Evolutionary conservation across 2,797 vertebrate species (phyloP), one percentile per base, ranked within the genome.

Genomic region (Syncerus caffer): DNA sequence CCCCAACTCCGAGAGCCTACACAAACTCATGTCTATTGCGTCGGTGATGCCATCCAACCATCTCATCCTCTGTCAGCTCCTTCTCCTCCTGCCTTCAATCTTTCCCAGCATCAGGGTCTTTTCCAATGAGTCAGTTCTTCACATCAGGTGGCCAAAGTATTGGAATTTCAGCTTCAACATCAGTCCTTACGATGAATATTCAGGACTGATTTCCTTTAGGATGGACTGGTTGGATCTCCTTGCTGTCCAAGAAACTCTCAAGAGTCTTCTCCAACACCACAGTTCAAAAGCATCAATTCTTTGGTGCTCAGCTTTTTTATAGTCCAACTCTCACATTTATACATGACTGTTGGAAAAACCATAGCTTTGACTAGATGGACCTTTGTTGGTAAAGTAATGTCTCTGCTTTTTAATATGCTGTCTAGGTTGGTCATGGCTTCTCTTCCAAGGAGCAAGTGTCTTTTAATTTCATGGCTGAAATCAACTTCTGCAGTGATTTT

Each of bases 21-120:
- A 71, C 34, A 42, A 42, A 38, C 12, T 74, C 38, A 25, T 42
- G 71, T 74, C 6, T 23, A 15, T 42, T 2, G 0, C 0, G 0
- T 25, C 0, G 1, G 38, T 25, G 38, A 74, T 74, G 23, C 23
- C 34, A 74, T 74, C 23, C 38, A 74, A 42, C 12, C 12, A 27
- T 45, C 38, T 42, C 23, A 25, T 42, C 23, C 29, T 74, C 6
- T 74, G 23, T 74, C 1, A 6, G 1, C 42, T 21, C 34, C 34
- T 23, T 71, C 19, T 23, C 5, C 10, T 71, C 34, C 34, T 38
- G 34, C 67, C 34, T 71, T 38, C 67, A 38, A 71, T 71, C 34
- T 71, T 71, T 71, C 34, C 67, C 19, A 71, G 19, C 34, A 38
- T 71, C 34, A 71, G 2, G 11, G 67, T 38, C 67, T 38, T 38